Evolutionary conservation across 2,797 vertebrate genomes (phyloP).

Genomic region (Callimico goeldii): DNA sequence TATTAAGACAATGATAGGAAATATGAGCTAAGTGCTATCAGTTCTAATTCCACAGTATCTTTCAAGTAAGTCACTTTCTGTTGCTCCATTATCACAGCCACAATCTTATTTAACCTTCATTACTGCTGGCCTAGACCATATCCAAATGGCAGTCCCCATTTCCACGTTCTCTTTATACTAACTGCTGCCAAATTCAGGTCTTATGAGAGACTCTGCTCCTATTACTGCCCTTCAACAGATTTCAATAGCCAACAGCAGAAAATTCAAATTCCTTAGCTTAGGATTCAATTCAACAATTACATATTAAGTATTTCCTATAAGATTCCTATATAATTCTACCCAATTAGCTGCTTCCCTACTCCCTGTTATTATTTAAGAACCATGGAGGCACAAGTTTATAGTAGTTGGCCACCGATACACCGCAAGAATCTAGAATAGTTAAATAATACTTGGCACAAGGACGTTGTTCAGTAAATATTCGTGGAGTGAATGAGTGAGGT

Average conservation of each 20-base stretch:
- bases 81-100: neutral
- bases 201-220: neutral
- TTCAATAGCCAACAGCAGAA: neutral
- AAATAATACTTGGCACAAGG: neutral
- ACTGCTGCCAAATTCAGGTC: neutral
- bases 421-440: neutral
- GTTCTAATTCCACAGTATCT: neutral
- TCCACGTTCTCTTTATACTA: neutral
- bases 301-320: neutral
- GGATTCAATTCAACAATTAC: neutral
- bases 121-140: neutral
- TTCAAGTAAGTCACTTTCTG: conserved; percentile 4
- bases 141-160: neutral
- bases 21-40: neutral
- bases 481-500: neutral
- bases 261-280: neutral
- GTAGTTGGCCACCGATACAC: neutral
- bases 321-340: neutral
- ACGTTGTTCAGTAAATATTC: neutral
- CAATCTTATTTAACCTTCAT: neutral
- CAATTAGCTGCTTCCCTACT: neutral
- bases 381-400: neutral
- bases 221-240: neutral
- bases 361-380: neutral
- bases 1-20: neutral